A percentile compares a stretch with the other conserved stretches of the same genome.
These are phyloP conservation scores for Darevskia mixta DNA, from an alignment of 2,797 vertebrate species.

Conservation along the genomic window DNA sequence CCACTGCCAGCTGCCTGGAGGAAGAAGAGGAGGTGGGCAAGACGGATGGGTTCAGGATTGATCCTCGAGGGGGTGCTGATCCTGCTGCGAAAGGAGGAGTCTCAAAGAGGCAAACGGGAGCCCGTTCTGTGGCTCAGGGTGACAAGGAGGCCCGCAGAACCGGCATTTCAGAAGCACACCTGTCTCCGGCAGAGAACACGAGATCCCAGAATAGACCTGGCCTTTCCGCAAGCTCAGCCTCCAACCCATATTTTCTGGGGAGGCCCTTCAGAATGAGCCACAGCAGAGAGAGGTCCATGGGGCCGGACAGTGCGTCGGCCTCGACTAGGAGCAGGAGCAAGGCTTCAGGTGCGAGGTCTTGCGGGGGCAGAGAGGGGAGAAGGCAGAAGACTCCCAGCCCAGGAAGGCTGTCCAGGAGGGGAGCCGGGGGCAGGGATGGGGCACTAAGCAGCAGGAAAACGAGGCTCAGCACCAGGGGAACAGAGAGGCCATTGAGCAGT, in stretches of 20 bases:
- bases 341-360: background rate
- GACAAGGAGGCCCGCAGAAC: background rate
- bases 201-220: background rate
- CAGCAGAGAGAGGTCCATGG: background rate
- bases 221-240: background rate
- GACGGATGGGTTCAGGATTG: rapidly evolving
- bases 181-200: rapidly evolving
- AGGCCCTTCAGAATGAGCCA: background rate
- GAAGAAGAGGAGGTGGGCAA: background rate
- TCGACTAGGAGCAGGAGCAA: background rate
- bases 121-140: too few species aligned
- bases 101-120: too few species aligned
- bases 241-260: background rate
- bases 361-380: too few species aligned
- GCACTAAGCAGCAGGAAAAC: background rate
- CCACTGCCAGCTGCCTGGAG: background rate
- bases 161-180: rapidly evolving
- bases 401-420: background rate
- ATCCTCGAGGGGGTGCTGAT: rapidly evolving
- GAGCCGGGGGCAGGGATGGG: background rate
- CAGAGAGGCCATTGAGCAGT: too few species aligned
- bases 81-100: background rate
- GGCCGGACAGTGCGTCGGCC: background rate
- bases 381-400: background rate
- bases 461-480: too few species aligned